Conservation (phyloP, 2,888 invertebrate species). For the Pharmacophagus antenor region DNA sequence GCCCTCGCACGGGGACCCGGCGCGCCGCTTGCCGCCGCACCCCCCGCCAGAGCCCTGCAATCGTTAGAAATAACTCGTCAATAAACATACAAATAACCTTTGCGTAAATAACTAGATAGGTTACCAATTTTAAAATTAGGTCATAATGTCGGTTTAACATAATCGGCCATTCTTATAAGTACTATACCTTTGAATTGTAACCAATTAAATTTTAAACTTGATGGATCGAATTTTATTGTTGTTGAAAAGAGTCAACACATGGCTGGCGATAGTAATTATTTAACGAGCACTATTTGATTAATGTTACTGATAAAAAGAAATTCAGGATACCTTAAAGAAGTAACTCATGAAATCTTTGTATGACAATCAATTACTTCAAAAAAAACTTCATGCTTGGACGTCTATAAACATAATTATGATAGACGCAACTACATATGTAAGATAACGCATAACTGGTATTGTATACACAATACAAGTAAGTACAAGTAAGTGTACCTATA, state of each 20-base stretch:
- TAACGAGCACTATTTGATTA: not conserved
- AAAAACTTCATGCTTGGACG: not conserved
- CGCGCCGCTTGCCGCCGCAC: constrained; percentile 79
- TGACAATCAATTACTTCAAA: no score
- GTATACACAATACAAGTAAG: no score
- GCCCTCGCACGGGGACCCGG: constrained; percentile 74
- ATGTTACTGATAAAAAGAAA: no score
- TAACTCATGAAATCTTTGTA: no score
- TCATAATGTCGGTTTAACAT: no score
- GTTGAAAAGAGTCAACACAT: constrained; percentile 12
- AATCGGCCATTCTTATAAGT: no score
- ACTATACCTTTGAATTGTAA: not conserved
- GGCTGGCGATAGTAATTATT: constrained; percentile 19
- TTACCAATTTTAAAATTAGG: no score
- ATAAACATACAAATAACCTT: not conserved
- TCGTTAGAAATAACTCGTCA: constrained; percentile 5
- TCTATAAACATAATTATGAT: not conserved
- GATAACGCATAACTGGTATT: no score
- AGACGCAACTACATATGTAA: no score
- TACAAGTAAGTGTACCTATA: no score
- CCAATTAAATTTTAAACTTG: not conserved
- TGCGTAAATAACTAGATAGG: not conserved
- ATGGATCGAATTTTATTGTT: not conserved
- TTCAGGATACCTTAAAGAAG: no score
- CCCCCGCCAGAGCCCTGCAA: constrained; percentile 79